Conservation (phyloP, 2,113 vertebrate species). For the Polyodon spathula region DNA sequence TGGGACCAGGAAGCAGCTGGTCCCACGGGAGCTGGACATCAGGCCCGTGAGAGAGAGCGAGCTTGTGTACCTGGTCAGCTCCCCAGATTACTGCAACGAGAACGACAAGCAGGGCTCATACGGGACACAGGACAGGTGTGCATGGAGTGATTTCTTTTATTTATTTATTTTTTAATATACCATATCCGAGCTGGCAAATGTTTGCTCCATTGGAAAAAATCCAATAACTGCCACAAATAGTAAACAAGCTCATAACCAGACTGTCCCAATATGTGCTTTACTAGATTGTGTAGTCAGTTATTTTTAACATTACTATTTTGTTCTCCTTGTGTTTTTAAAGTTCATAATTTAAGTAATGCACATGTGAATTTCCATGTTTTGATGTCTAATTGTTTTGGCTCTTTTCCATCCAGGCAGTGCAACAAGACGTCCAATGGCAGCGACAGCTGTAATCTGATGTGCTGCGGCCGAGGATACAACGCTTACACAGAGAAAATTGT, state of each 20-base stretch:
- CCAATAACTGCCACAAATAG: too few relatives aligned
- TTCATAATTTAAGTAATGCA: too few relatives aligned
- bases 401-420: slow-evolving; percentile 43
- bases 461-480: slow-evolving; percentile 64
- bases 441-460: slow-evolving; percentile 53
- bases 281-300: too few relatives aligned
- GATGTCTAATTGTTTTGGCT: background rate
- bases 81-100: slow-evolving; percentile 52
- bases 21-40: slow-evolving; percentile 47
- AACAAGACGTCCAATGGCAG: slow-evolving; percentile 55
- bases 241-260: too few relatives aligned
- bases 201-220: too few relatives aligned
- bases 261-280: too few relatives aligned
- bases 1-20: slow-evolving; percentile 49
- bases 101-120: slow-evolving; percentile 50
- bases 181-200: too few relatives aligned
- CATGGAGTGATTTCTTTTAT: too few relatives aligned
- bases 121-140: slow-evolving; percentile 66
- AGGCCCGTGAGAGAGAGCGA: slow-evolving; percentile 48
- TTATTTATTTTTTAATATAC: too few relatives aligned
- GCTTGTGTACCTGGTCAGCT: slow-evolving; percentile 57
- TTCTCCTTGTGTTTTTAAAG: too few relatives aligned
- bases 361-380: too few relatives aligned
- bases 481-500: slow-evolving; percentile 53
- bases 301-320: too few relatives aligned